Evolutionary conservation across 2,888 invertebrate species (phyloP), one percentile per base, ranked within the genome.

Genomic region (Sphaeridia pumilis): DNA sequence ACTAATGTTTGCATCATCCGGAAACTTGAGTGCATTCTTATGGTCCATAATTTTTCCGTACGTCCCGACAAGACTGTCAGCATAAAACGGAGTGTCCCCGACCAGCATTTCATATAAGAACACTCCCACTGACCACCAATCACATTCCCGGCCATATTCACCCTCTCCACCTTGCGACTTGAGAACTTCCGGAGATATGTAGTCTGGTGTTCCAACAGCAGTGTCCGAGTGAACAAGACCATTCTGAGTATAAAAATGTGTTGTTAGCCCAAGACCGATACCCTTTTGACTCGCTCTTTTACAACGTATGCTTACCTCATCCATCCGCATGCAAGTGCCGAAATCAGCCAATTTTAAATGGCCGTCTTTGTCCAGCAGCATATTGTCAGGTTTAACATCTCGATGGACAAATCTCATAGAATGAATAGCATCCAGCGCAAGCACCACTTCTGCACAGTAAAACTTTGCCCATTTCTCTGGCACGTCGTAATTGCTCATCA

Each of bases 41-140:
- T 97, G 94, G 72, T 97, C 93, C 95, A 98, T 97, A 65, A 98
- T 98, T 74, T 95, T 95, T 58, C 93, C 90, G 71, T 98, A 98
- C 2, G 97, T 98, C 52, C 93, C 93, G 41, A 97, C 89, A 66
- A 99, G 79, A 58, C 95, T 94, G 70, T 98, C 98, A 2, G 97
- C 97, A 73, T 92, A 97, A 74, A 98, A 98, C 0, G 98, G 98
- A 12, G 98, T 94, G 71, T 99, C 98, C 5, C 94, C 94, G 55
- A 93, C 86, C 49, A 98, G 76, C 95, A 98, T 95, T 78, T 98
- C 98, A 72, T 93, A 98, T 2, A 98, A 79, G 72, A 98, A 93
- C 66, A 98, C 94, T 24, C 25, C 54, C 25, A 97, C 95, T 21
- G 95, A 94, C 95, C 95, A 97, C 92, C 93, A 95, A 74, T 97